Evolutionary conservation across 2,888 invertebrate species (phyloP).

Genomic region (Osmoderma eremita): DNA sequence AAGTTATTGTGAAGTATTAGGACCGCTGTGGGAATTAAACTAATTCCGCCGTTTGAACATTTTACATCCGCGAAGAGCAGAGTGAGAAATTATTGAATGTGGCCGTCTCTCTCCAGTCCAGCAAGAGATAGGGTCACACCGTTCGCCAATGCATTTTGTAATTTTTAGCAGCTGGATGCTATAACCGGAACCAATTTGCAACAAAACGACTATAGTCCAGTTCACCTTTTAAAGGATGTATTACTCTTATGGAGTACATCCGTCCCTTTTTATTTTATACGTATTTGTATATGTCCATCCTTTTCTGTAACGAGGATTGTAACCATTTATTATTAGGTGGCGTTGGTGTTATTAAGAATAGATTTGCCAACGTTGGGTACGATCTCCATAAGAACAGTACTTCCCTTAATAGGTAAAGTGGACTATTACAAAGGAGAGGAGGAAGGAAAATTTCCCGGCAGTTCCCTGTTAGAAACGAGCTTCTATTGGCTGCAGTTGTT

Average conservation of each 20-base stretch:
- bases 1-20: conserved; percentile 28
- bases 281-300: too few species aligned
- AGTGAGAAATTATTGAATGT: conserved; percentile 1
- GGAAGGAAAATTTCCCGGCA: background rate
- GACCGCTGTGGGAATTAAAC: conserved; percentile 28
- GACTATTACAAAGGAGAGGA: conserved; percentile 4
- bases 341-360: too few species aligned
- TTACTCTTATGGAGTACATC: too few species aligned
- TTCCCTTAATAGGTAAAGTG: too few species aligned
- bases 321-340: too few species aligned
- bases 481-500: background rate
- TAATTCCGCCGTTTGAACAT: conserved; percentile 33
- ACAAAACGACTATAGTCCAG: background rate
- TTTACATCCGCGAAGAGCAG: conserved; percentile 18
- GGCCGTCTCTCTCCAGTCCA: background rate
- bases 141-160: conserved; percentile 26
- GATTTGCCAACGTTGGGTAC: too few species aligned
- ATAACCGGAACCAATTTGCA: conserved; percentile 28
- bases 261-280: too few species aligned
- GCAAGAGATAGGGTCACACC: conserved; percentile 21
- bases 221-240: too few species aligned
- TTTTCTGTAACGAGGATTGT: too few species aligned
- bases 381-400: too few species aligned
- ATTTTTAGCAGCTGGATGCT: conserved; percentile 28
- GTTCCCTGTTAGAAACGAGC: background rate